phyloP scores from a whole-genome alignment of 2,797 vertebrate genomes.

The Sebastes iracundus region DNA sequence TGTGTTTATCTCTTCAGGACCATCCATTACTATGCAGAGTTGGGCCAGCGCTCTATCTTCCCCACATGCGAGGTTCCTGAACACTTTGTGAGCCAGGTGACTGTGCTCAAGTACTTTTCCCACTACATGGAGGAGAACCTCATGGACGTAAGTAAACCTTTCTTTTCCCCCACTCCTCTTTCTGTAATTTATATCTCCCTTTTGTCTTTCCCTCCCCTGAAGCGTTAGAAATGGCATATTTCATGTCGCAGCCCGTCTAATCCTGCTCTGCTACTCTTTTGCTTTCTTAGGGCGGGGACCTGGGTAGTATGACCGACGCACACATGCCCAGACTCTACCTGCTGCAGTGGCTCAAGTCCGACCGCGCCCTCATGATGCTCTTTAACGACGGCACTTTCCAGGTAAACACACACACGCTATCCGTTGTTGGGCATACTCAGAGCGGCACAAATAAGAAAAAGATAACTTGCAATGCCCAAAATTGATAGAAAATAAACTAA shows the following conservation, averaged over 20 bases:
- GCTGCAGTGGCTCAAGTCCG: constrained; percentile 98
- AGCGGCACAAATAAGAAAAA: background rate
- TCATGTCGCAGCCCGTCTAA: constrained; percentile 55
- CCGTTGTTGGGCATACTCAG: constrained; percentile 33
- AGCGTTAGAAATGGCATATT: constrained; percentile 8
- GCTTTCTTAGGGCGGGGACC: constrained; percentile 90
- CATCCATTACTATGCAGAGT: constrained; percentile 95
- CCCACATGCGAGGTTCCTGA: constrained; percentile 91
- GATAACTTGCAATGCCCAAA: background rate
- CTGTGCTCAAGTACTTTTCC: constrained; percentile 97
- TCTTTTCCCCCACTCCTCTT: background rate
- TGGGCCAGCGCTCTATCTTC: constrained; percentile 94
- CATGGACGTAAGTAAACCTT: constrained; percentile 93
- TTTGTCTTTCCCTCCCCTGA: constrained; percentile 27
- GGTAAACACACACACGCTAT: constrained; percentile 79
- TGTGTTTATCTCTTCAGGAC: constrained; percentile 80
- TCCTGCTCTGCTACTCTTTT: constrained; percentile 32
- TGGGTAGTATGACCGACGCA: constrained; percentile 88
- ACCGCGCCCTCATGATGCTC: constrained; percentile 98
- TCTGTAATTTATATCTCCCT: background rate
- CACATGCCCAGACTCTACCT: constrained; percentile 93
- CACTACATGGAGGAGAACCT: constrained; percentile 99
- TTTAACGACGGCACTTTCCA: constrained; percentile 99
- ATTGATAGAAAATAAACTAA: background rate
- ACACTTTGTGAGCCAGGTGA: constrained; percentile 95